Base-by-base conservation (phyloP, 2,888 invertebrate species). In the Cephonodes hylas region DNA sequence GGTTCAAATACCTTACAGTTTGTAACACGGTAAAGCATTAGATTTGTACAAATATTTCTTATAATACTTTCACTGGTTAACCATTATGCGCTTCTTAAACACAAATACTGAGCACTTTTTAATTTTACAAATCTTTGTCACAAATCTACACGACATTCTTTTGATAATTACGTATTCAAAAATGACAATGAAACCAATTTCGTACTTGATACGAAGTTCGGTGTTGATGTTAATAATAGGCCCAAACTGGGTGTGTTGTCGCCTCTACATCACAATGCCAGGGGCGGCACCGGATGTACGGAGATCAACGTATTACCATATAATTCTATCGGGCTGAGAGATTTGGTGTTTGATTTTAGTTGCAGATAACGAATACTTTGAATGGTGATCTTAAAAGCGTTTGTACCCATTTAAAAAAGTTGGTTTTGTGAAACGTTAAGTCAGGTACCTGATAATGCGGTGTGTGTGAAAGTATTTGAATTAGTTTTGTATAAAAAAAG, bases 251-350 rank as follows among this genome's bases (percentile, higher is more conserved):
- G 66, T 64, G 67, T 65, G 67, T 72, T 79, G 83, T 84, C 79
- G 76, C 68, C 69, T 65, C 63, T 61, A 61, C 68, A 61, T 74
- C 70, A 81, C 85, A 83, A 84, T 84, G 77, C 70, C 67, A 61
- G 73, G 73, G 75, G 74, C 75, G 77, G 78, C 72, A 76, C 83
- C 85, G 88, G 88, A 86, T 86, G 84, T 76, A 70, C 64, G 63
- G 72, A 70, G 73, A 82, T 80, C 76, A 74, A 71, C 66, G 59
- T 72, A 88, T 88, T 87, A 86, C 75, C 85, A 86, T 86, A 85
- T 79, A 76, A 75, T 75, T 75, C 74, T 67, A 73, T 60, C 25
- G 18, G 23, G 48, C 22, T 34, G 46, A 31, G 46, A 45, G n/a
- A 15, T 59, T 59, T 23, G 48, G 45, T 38, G n/a, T 48, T 67